Evolutionary conservation across 2,888 invertebrate genomes (phyloP).

Genomic region (Plutella xylostella): DNA sequence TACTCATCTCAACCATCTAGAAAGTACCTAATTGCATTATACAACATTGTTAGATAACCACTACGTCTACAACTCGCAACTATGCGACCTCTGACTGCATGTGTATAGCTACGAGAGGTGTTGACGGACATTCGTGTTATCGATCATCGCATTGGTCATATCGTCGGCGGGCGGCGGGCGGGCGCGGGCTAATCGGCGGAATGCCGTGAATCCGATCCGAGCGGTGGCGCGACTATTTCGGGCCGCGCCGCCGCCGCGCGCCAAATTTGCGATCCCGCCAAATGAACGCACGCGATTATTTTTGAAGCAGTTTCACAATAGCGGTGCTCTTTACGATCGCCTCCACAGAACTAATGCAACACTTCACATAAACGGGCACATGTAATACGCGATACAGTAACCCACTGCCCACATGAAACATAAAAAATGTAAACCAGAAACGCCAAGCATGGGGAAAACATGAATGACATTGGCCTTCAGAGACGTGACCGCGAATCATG

Average conservation of each 20-base stretch:
- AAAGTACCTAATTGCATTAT: too few relatives aligned
- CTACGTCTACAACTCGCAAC: neutral
- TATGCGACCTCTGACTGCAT: neutral
- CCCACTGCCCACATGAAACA: too few relatives aligned
- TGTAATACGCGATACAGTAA: too few relatives aligned
- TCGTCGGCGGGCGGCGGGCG: neutral
- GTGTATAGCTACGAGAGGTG: neutral
- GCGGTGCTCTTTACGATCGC: conserved; percentile 24
- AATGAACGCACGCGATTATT: conserved; percentile 60
- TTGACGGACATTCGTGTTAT: neutral
- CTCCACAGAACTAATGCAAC: neutral
- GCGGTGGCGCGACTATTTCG: conserved; percentile 54
- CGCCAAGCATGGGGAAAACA: conserved; percentile 29
- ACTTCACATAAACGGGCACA: too few relatives aligned
- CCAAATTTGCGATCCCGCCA: conserved; percentile 67
- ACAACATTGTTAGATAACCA: too few relatives aligned
- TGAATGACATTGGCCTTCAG: conserved; percentile 56
- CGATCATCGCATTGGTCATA: neutral
- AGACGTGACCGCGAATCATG: conserved; percentile 6
- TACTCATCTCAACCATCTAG: too few relatives aligned
- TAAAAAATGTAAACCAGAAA: conserved; percentile 8
- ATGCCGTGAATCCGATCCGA: conserved; percentile 64
- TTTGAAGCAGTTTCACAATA: conserved; percentile 61
- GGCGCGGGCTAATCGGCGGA: conserved; percentile 23
- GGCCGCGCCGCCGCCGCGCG: conserved; percentile 51